These are phyloP conservation scores for Choloepus didactylus DNA, from an alignment of 2,797 vertebrate genomes.

Conservation along the genomic window DNA sequence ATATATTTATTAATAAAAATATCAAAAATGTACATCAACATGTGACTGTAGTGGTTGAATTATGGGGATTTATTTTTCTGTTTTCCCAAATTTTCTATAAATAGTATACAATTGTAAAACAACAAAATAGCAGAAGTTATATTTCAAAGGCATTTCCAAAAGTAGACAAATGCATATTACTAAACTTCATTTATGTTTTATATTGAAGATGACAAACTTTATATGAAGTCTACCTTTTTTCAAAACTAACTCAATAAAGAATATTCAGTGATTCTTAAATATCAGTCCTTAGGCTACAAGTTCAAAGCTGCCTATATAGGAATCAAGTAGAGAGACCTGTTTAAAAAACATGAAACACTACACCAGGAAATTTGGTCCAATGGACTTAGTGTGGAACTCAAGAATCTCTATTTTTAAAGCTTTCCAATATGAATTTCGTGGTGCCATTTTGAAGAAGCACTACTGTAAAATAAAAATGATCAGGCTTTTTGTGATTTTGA, in stretches of 20 bases:
- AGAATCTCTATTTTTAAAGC: background rate
- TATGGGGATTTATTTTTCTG: background rate
- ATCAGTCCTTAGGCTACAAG: background rate
- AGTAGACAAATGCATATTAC: background rate
- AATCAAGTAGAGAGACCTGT: background rate
- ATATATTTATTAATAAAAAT: background rate
- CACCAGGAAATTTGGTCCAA: background rate
- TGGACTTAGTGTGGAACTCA: background rate
- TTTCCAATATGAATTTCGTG: background rate
- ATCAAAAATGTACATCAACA: background rate
- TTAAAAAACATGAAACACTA: background rate
- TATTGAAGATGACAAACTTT: background rate
- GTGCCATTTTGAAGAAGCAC: background rate
- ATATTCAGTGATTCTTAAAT: background rate
- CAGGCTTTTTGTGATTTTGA: background rate
- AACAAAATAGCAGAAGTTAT: background rate
- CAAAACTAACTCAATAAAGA: background rate
- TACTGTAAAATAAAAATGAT: background rate
- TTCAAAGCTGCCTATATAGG: background rate
- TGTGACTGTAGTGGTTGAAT: background rate
- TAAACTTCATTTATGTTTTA: background rate
- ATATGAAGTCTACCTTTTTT: background rate
- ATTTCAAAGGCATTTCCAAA: background rate
- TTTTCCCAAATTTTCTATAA: background rate
- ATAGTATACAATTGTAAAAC: background rate